Evolutionary conservation across 2,888 invertebrate species (phyloP), one percentile per base, ranked within the genome.

Genomic region (Cryptus armator): DNA sequence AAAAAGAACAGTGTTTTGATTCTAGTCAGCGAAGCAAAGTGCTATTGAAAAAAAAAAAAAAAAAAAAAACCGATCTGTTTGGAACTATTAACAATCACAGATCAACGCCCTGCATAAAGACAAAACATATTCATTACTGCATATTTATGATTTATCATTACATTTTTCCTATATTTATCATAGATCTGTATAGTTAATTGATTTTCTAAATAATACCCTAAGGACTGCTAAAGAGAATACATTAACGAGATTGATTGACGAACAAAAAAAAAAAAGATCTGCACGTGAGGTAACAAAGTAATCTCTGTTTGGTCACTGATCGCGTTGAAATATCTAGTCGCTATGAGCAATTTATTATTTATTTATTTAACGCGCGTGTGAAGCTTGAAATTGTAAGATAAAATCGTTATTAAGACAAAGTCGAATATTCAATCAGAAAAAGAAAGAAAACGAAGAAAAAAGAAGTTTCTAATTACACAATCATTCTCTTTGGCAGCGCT

Each of bases 21-120:
- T 89, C 90, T 91, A 91, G 90, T 91, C 90, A 90, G 85, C 87
- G 85, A 87, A 89, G 85, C 87, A 85, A 85, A 86, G 82, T 84
- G 79, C 83, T 83, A 88, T 85, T 86, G 82, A 68, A 83, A 68
- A 81, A 37, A 37, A 37, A 37, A 37, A 37, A 37, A 19, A 0
- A 19, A 19, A 19, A 19, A 24, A 24, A 24, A 24, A 24, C 24
- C 67, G 78, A 80, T 86, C 83, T 84, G 71, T 86, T 87, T 46
- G 62, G 75, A 81, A 76, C 75, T 84, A 67, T 81, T 46, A 87
- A 87, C 80, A 84, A 78, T 78, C 84, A 85, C 84, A 85, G 84
- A 84, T 86, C 79, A n/a, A 78, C 82, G 77, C 77, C 87, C 85
- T 81, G 80, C 86, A 85, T 87, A 88, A 89, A 87, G 85, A 88